Conservation (phyloP, 92 coral and sea anemone species). For the Palythoa heliodiscus region DNA sequence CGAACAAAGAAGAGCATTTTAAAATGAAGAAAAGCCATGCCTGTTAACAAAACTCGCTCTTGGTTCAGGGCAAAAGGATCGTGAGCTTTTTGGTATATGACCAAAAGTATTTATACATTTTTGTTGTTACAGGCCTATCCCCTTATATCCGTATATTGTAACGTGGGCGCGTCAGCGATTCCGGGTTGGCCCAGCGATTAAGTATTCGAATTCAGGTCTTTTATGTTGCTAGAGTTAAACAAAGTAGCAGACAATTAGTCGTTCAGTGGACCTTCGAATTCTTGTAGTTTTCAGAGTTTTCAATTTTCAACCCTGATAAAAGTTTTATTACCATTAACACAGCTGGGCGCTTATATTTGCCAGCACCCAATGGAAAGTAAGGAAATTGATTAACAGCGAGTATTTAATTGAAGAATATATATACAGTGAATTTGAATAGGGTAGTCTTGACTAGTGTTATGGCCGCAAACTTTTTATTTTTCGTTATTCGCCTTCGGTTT, state of each 20-base stretch:
- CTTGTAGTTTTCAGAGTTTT: conserved; percentile 34
- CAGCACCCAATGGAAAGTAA: conserved; percentile 27
- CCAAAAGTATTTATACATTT: conserved; percentile 7
- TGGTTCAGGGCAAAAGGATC: conserved; percentile 38
- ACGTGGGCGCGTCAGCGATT: neutral
- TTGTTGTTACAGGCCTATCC: neutral
- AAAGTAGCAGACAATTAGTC: conserved; percentile 37
- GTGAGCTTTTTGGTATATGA: conserved; percentile 39
- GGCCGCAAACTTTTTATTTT: conserved; percentile 55
- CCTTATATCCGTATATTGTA: neutral
- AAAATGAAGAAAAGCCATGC: conserved; percentile 1
- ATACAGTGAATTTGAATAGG: conserved; percentile 51
- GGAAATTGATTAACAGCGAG: conserved; percentile 51
- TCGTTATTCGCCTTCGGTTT: conserved; percentile 9
- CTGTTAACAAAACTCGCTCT: neutral
- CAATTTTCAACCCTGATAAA: conserved; percentile 31
- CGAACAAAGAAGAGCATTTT: conserved; percentile 28
- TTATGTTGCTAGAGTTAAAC: conserved; percentile 28
- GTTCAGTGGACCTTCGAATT: conserved; percentile 31
- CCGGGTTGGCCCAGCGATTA: neutral
- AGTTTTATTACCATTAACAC: conserved; percentile 53
- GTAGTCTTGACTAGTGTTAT: conserved; percentile 48
- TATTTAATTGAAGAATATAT: conserved; percentile 50
- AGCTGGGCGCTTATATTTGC: conserved; percentile 40
- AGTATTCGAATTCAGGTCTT: conserved; percentile 6